phyloP scores from a whole-genome alignment of 2,113 vertebrate species.

The Hippocampus zosterae region DNA sequence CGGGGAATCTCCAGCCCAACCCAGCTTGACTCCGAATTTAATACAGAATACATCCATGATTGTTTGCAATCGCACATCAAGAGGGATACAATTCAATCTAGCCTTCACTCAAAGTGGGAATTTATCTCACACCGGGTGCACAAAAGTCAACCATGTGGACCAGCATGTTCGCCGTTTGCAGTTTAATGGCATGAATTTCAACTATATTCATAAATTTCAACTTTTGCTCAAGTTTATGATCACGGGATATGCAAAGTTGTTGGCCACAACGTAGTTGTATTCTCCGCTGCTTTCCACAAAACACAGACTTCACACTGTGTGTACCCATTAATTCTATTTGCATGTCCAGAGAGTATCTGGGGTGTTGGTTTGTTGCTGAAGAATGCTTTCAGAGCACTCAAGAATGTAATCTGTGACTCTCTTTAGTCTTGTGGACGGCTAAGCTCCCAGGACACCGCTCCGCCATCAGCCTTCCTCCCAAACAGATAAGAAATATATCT shows the following conservation, averaged over 20 bases:
- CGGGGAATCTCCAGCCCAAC: not conserved
- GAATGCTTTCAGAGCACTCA: conserved; percentile 61
- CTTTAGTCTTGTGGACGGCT: conserved; percentile 59
- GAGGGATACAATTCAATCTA: not conserved
- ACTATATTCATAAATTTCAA: not conserved
- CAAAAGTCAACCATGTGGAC: not conserved
- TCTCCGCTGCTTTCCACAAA: conserved; percentile 25
- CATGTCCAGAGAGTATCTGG: conserved; percentile 48
- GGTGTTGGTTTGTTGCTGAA: conserved; percentile 61
- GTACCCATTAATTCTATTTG: conserved; percentile 51
- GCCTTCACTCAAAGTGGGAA: not conserved
- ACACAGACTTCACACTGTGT: conserved; percentile 47
- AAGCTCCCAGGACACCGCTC: conserved; percentile 60
- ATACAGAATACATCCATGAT: not conserved
- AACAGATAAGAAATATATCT: conserved; percentile 65
- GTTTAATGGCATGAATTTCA: not conserved
- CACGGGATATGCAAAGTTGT: not conserved
- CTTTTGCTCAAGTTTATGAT: not conserved
- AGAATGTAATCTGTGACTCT: conserved; percentile 66
- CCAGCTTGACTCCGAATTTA: not conserved
- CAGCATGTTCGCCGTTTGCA: not conserved
- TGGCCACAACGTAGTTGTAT: conserved; percentile 10
- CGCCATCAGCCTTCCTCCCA: conserved; percentile 61
- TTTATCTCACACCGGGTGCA: not conserved
- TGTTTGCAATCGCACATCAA: not conserved